Base-by-base conservation (phyloP, 1,140 invertebrate genomes). In the Euura lappo region DNA sequence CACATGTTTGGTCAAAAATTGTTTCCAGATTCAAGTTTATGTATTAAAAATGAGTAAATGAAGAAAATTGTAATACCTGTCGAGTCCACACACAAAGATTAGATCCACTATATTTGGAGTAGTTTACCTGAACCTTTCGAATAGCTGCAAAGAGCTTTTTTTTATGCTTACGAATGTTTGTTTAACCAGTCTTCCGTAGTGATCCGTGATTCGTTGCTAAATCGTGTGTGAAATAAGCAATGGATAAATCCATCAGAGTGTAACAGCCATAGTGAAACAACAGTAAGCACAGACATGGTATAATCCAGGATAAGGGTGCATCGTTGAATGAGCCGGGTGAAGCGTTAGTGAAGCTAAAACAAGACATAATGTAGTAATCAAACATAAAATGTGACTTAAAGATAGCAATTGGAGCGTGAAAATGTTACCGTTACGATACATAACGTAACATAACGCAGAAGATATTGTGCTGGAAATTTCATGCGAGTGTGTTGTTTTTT, bases 361-460 rank as follows among this genome's bases (percentile, higher is more conserved):
- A 77, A 71, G 74, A 74, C 68, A 78, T 11, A 77, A 28, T 75
- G 47, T 75, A 78, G 7, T 78, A 78, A 78, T 45, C 75, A 47
- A 75, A 77, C 75, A 67, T 43, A 75, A 77, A n/a, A 71, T 70
- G 65, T 75, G 3, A 51, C 6, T 11, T 60, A 60, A 11, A 60
- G 13, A 2, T 60, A 6, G 13, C 51, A n/a, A 11, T 60, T 28
- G 28, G 28, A 28, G 28, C 28, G 28, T 28, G 28, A 28, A 28
- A 28, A 28, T 28, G 28, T 28, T 28, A 28, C 1, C 28, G 28
- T 28, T 28, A 28, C 28, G 28, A 28, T 28, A 28, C 28, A 28
- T 28, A 1, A 28, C 28, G 28, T 28, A 28, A 28, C 0, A 28
- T 28, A 28, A 60, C 2, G 51, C 8, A n/a, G 51, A 60, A 60